These are phyloP conservation scores for Lota lota DNA, from an alignment of 2,113 vertebrate species.

Conservation along the genomic window DNA sequence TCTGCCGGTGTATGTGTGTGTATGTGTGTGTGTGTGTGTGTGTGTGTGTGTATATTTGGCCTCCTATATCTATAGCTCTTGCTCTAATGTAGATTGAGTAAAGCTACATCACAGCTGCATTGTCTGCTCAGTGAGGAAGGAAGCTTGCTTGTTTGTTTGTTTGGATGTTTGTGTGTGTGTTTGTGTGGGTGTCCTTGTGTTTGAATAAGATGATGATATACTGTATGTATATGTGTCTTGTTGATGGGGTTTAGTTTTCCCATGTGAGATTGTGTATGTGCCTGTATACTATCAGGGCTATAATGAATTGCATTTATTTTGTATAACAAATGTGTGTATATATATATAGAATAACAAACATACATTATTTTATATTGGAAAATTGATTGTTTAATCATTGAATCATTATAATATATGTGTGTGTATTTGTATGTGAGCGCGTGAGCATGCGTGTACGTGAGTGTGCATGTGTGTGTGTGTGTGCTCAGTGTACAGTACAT, in stretches of 20 bases:
- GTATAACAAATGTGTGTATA: no score
- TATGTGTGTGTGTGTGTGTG: slow-evolving; percentile 7
- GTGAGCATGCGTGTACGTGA: no score
- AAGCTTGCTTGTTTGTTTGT: slow-evolving; percentile 16
- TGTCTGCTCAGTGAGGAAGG: slow-evolving; percentile 18
- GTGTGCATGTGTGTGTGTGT: slow-evolving; percentile 18
- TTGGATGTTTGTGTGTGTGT: slow-evolving; percentile 8
- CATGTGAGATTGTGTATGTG: neutral
- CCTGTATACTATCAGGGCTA: no score
- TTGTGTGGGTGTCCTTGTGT: slow-evolving; percentile 13
- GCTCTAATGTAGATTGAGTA: slow-evolving; percentile 43
- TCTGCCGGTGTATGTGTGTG: slow-evolving; percentile 3
- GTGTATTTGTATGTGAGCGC: slow-evolving; percentile 20
- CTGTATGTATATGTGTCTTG: slow-evolving; percentile 17
- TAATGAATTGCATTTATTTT: no score
- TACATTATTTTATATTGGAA: no score
- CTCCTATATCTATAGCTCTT: slow-evolving; percentile 2
- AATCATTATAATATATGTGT: neutral
- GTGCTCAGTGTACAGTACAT: slow-evolving; percentile 3
- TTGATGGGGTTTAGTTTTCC: slow-evolving; percentile 29
- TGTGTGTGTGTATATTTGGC: slow-evolving; percentile 26
- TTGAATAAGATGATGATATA: neutral
- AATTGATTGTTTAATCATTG: neutral
- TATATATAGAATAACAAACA: no score
- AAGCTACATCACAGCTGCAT: slow-evolving; percentile 55